Evolutionary conservation across 2,888 invertebrate genomes (phyloP), one percentile per base, ranked within the genome.

Genomic region (Rotaria sp.): DNA sequence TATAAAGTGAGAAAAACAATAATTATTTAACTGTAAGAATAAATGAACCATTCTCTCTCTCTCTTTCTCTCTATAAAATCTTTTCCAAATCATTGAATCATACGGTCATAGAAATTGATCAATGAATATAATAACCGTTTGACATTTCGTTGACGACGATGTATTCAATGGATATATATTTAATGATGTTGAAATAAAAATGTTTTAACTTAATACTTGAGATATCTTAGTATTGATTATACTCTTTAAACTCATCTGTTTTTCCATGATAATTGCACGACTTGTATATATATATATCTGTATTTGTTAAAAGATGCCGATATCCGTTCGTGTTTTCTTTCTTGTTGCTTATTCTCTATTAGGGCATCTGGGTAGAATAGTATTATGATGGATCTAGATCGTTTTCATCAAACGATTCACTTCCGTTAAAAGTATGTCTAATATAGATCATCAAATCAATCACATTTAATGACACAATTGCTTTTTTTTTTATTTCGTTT

Each of bases 11-110:
- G 21, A 52, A 30, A 21, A 67, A 67, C 67, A 67, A 35, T 67
- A 35, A 67, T 67, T 67, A 67, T 67, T 67, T 67, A 67, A 67
- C 35, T 67, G 67, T 24, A 80, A 80, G 41, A 80, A 80, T 45
- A 80, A 38, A 26, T 80, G 35, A 80, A 80, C 80, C 80, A 45
- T 80, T 80, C 67, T n/a, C n/a, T n/a, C n/a, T n/a, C n/a, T n/a
- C n/a, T n/a, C n/a, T n/a, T n/a, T n/a, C n/a, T n/a, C n/a, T 30
- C 13, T 45, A 80, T 41, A 26, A 45, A 80, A 80, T 80, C 26
- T 80, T 7, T 80, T 80, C 45, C 45, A 80, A n/a, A 1, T 80
- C 80, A 80, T 45, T 80, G 80, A 80, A 67, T 67, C 35, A 67
- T 15, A 35, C 30, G 67, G 67, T 67, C 1, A 35, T 35, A 67